Evolutionary conservation across 2,113 vertebrate genomes (phyloP).

Genomic region (Colius striatus): DNA sequence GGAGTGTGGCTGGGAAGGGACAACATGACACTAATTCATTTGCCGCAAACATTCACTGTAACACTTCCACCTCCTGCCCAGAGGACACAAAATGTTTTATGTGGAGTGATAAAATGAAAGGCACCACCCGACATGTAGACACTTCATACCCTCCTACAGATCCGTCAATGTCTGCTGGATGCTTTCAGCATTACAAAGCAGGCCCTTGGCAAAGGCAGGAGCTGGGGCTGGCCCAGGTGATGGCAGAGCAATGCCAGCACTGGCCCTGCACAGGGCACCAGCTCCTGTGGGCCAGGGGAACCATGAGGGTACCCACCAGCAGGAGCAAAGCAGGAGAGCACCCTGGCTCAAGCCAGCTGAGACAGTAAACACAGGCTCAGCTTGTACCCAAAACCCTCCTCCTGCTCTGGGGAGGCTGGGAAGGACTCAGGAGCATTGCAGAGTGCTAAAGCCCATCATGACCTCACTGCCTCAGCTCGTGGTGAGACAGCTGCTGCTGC

Average conservation of each 20-base stretch:
- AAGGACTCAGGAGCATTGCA: background rate
- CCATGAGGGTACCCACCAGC: background rate
- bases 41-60: background rate
- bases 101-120: background rate
- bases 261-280: background rate
- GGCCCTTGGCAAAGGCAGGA: background rate
- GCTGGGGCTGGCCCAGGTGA: background rate
- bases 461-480: background rate
- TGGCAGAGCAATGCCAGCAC: background rate
- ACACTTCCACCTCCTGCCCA: background rate
- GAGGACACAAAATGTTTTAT: background rate
- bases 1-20: rapidly evolving
- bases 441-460: background rate
- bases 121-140: background rate
- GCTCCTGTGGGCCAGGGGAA: background rate
- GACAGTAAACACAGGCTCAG: background rate
- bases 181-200: background rate
- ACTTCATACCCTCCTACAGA: background rate
- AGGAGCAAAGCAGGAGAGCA: background rate
- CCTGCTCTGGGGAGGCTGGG: rapidly evolving
- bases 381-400: background rate
- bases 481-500: background rate
- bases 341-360: background rate
- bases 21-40: background rate
- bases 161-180: background rate